Evolutionary conservation across 2,113 vertebrate species (phyloP).

Genomic region (Sialia sialis): DNA sequence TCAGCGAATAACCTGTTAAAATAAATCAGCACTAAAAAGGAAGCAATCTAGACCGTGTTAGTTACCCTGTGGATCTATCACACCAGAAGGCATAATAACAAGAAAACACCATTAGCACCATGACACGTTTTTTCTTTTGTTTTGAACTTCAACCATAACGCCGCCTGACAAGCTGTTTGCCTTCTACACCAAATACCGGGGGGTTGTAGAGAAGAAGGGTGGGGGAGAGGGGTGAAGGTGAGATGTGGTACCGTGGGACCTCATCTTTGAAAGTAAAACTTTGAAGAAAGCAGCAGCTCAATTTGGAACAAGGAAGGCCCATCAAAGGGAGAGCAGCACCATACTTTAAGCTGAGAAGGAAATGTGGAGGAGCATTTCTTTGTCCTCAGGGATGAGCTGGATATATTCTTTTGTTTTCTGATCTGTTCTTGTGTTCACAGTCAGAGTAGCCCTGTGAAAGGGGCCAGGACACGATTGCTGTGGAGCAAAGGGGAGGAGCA

Average conservation of each 20-base stretch:
- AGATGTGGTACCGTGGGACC: not conserved
- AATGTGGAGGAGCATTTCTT: not conserved
- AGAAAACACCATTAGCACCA: constrained; percentile 45
- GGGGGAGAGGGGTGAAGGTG: not conserved
- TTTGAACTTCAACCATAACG: constrained; percentile 6
- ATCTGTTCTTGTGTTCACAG: constrained; percentile 40
- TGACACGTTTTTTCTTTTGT: constrained; percentile 38
- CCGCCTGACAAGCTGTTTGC: constrained; percentile 45
- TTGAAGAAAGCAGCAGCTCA: constrained; percentile 4
- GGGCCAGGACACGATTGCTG: not conserved
- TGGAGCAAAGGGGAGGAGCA: constrained; percentile 9
- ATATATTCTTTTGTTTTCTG: constrained; percentile 42
- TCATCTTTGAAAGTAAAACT: constrained; percentile 30
- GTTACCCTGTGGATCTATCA: constrained; percentile 53
- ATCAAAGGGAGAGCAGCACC: not conserved
- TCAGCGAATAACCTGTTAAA: constrained; percentile 45
- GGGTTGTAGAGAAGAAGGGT: constrained; percentile 3
- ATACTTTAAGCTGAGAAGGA: not conserved
- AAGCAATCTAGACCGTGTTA: constrained; percentile 15
- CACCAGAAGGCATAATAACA: constrained; percentile 17
- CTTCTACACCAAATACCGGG: not conserved
- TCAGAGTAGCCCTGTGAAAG: not conserved
- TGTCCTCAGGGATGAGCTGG: not conserved
- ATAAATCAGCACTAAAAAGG: constrained; percentile 24
- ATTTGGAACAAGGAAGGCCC: constrained; percentile 29